These are phyloP conservation scores for Aelia acuminata DNA, from an alignment of 2,888 invertebrate genomes.

Conservation along the genomic window DNA sequence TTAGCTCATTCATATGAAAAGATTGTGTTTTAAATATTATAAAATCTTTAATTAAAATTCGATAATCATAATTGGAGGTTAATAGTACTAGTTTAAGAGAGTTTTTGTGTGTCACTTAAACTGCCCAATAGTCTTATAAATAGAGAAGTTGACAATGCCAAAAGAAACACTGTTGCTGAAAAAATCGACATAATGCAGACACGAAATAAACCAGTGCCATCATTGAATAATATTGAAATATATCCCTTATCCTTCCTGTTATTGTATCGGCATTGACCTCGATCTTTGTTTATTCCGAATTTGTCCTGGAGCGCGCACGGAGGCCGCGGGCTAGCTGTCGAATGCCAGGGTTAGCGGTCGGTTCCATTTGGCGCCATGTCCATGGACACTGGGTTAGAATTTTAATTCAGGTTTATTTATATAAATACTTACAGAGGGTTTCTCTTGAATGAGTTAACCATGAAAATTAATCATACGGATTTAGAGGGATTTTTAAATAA, in stretches of 20 bases:
- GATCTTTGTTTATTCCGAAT: not conserved
- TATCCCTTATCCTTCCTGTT: not conserved
- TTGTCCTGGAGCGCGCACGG: not conserved
- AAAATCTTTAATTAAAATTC: no score
- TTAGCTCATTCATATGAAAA: no score
- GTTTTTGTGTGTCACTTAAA: no score
- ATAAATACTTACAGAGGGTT: not conserved
- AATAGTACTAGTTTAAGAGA: no score
- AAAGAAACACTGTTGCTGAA: not conserved
- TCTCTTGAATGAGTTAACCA: not conserved
- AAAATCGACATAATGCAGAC: no score
- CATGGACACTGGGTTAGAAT: not conserved
- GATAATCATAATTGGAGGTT: no score
- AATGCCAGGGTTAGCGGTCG: not conserved
- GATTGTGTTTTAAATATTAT: no score
- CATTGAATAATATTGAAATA: not conserved
- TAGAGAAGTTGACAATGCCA: not conserved
- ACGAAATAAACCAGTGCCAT: not conserved
- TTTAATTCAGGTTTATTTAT: not conserved
- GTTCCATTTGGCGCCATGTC: not conserved
- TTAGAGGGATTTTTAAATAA: no score
- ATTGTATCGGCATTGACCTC: conserved; percentile 8
- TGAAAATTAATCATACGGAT: not conserved
- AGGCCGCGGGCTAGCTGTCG: not conserved
- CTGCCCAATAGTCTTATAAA: not conserved